Evolutionary conservation across 2,113 vertebrate species (phyloP), one percentile per base, ranked within the genome.

Genomic region (Maccullochella peelii): DNA sequence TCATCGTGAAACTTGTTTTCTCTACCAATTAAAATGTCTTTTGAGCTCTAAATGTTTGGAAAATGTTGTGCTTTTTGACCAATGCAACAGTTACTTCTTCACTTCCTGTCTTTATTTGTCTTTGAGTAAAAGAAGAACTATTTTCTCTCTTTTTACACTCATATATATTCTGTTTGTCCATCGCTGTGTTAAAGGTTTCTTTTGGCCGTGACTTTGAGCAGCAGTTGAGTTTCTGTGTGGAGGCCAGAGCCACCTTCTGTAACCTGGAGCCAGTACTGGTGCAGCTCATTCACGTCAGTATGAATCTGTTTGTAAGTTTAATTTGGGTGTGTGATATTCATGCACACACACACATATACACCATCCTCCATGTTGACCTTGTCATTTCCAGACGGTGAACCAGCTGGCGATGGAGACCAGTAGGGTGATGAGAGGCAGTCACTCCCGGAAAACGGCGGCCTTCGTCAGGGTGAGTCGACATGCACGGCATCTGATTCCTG

Each of bases 141-240:
- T n/a, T n/a, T n/a, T 71, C 20, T 57, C 23, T 67, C 20, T 9
- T 36, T 14, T 52, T 10, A n/a, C 27, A 23, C 11, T 70, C 4
- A 3, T 11, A 8, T 38, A 14, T 30, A 55, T 36, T 40, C 33
- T 67, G 5, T 84, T 16, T n/a, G 5, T 74, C 58, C 44, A 1
- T 44, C 14, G 0, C 3, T 27, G 33, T 42, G 36, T 58, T 66
- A 72, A 33, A 99, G 98, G 98, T 99, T 66, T 99, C 97, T 1
- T 99, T 99, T 86, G 97, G 98, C 25, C 97, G 98, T 30, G 98
- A 99, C 93, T 99, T 99, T 78, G 98, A 99, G 83, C 98, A 99
- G 6, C 98, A 99, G 94, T 88, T 99, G 88, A 99, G 97, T 88
- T 99, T 99, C 91, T 99, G 98, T 8, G 98, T 99, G 3, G 98